phyloP scores from a whole-genome alignment of 2,888 invertebrate species.

The Myopa testacea region DNA sequence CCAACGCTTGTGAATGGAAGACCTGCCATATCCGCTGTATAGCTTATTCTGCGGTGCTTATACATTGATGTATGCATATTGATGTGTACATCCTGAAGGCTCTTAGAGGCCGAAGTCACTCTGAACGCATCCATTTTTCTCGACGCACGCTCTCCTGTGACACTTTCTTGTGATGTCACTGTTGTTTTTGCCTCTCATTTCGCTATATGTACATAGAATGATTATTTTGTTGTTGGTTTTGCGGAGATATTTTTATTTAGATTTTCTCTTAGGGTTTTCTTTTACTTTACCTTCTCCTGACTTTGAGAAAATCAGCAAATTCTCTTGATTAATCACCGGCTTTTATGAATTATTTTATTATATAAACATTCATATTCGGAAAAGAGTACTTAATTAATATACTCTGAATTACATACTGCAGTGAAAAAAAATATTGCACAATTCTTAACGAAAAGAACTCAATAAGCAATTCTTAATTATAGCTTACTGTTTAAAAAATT shows the following conservation, averaged over 20 bases:
- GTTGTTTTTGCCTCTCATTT: not conserved
- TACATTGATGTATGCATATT: conserved; percentile 4
- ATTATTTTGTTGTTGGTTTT: not conserved
- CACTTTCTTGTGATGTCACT: not conserved
- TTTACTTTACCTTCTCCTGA: not conserved
- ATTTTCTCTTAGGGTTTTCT: not conserved
- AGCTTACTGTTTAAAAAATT: no score
- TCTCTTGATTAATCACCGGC: not conserved
- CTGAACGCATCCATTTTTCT: not conserved
- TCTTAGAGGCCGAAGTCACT: not conserved
- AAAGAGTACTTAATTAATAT: no score
- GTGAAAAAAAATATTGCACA: no score
- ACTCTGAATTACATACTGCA: no score
- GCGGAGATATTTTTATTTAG: not conserved
- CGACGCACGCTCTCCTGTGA: not conserved
- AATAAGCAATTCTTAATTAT: no score
- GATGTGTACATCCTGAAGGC: conserved; percentile 2
- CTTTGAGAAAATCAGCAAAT: not conserved
- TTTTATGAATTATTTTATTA: no score
- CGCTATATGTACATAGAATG: not conserved
- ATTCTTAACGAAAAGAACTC: no score
- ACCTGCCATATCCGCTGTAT: not conserved
- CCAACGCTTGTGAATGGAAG: conserved; percentile 8
- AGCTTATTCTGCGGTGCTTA: not conserved
- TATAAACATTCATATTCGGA: no score